Evolutionary conservation across 2,797 vertebrate genomes (phyloP).

Genomic region (Danio kyathit): DNA sequence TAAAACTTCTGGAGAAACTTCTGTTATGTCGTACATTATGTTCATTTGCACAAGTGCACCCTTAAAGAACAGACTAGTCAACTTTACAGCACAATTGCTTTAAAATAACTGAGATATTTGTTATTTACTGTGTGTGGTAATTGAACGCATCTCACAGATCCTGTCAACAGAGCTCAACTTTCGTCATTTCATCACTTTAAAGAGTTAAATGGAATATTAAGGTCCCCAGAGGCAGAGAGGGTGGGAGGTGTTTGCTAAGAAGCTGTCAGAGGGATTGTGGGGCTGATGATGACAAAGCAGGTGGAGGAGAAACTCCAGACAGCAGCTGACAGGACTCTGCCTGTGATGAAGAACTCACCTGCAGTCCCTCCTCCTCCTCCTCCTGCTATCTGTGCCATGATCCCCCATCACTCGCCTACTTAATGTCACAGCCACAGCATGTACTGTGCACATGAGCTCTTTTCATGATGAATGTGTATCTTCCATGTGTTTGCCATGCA

Average conservation of each 20-base stretch:
- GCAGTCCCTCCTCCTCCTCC: slow-evolving; percentile 12
- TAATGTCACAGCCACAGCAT: slow-evolving; percentile 28
- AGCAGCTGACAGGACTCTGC: slow-evolving; percentile 9
- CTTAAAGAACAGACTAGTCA: neutral
- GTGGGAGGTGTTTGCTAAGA: neutral
- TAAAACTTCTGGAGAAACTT: neutral
- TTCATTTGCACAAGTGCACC: neutral
- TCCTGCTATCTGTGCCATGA: slow-evolving; percentile 12
- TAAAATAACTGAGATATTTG: neutral
- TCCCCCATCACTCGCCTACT: slow-evolving; percentile 29
- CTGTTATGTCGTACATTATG: neutral
- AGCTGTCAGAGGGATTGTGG: neutral
- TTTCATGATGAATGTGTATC: neutral
- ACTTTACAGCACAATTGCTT: neutral
- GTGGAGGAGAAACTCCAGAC: slow-evolving; percentile 9
- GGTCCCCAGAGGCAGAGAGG: slow-evolving; percentile 10
- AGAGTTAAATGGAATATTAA: neutral
- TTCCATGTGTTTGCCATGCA: neutral
- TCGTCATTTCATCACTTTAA: neutral
- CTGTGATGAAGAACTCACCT: slow-evolving; percentile 34
- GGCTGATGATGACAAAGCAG: slow-evolving; percentile 15
- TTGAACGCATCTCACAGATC: neutral
- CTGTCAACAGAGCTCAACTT: neutral
- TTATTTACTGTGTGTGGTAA: neutral
- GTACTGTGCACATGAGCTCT: slow-evolving; percentile 23